These are phyloP conservation scores for Ficedula albicollis DNA, from an alignment of 2,797 vertebrate genomes.

Conservation along the genomic window DNA sequence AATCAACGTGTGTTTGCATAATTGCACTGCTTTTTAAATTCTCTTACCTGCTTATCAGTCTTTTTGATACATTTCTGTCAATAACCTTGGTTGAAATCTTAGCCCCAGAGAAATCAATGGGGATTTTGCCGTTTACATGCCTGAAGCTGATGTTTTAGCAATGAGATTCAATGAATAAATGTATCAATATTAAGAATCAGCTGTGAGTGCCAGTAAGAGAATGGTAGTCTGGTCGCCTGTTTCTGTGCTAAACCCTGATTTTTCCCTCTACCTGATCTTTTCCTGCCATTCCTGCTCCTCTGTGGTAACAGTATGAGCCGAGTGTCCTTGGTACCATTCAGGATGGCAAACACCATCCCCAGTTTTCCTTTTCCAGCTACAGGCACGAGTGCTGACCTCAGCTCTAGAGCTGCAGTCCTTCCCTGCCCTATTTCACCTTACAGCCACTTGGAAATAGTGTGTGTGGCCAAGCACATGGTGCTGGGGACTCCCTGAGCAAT, in stretches of 20 bases:
- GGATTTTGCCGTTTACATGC: neutral
- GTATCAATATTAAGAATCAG: neutral
- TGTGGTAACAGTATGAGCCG: neutral
- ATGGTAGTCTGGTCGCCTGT: neutral
- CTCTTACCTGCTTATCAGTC: neutral
- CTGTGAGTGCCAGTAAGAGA: neutral
- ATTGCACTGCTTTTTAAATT: neutral
- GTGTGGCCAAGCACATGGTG: neutral
- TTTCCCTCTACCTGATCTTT: neutral
- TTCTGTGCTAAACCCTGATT: neutral
- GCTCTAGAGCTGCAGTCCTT: neutral
- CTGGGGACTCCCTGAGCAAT: neutral
- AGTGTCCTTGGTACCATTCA: neutral
- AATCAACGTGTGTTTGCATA: neutral
- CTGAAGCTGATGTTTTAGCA: neutral
- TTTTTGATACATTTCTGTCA: neutral
- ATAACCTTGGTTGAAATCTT: neutral
- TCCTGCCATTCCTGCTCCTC: fast-evolving
- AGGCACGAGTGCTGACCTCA: neutral
- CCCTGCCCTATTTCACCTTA: neutral
- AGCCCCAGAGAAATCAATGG: neutral
- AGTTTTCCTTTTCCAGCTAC: neutral
- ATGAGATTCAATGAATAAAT: neutral
- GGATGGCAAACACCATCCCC: neutral
- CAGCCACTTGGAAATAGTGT: neutral